Percentiles rank a stretch among this genome's conserved stretches.
These are phyloP conservation scores for Tribolium castaneum DNA, from an alignment of 1,140 invertebrate genomes.

Conservation along the genomic window DNA sequence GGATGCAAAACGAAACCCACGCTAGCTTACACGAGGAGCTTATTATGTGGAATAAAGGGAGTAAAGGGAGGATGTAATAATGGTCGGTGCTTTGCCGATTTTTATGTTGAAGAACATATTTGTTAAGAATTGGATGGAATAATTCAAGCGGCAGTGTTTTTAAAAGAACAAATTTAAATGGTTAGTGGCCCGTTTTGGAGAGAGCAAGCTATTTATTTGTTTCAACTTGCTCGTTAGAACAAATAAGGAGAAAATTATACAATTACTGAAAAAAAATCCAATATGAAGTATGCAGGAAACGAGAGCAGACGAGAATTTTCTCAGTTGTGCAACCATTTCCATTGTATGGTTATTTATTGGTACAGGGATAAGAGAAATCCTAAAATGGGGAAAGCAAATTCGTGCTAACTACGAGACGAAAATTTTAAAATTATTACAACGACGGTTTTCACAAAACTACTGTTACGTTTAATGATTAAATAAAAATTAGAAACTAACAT, in stretches of 20 bases:
- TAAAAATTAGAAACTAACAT: no score
- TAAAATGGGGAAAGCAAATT: no score
- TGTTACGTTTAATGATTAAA: no score
- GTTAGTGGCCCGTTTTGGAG: neutral
- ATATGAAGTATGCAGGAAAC: neutral
- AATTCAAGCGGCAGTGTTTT: neutral
- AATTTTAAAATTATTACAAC: no score
- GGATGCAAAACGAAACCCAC: slow-evolving; percentile 7
- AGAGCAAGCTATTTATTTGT: neutral
- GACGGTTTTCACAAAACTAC: no score
- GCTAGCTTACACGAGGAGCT: slow-evolving; percentile 5
- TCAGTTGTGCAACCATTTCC: neutral
- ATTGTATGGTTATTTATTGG: no score
- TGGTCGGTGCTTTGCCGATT: neutral
- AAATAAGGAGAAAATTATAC: neutral
- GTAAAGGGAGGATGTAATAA: slow-evolving; percentile 7
- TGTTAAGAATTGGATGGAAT: neutral
- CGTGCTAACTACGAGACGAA: no score
- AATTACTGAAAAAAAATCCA: neutral
- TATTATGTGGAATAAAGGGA: slow-evolving; percentile 15
- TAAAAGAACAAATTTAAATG: neutral
- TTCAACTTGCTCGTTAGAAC: neutral
- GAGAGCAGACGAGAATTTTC: neutral
- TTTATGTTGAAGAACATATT: neutral
- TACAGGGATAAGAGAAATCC: no score